These are phyloP conservation scores for Leucosticte australis DNA, from an alignment of 2,113 vertebrate genomes.

Conservation along the genomic window DNA sequence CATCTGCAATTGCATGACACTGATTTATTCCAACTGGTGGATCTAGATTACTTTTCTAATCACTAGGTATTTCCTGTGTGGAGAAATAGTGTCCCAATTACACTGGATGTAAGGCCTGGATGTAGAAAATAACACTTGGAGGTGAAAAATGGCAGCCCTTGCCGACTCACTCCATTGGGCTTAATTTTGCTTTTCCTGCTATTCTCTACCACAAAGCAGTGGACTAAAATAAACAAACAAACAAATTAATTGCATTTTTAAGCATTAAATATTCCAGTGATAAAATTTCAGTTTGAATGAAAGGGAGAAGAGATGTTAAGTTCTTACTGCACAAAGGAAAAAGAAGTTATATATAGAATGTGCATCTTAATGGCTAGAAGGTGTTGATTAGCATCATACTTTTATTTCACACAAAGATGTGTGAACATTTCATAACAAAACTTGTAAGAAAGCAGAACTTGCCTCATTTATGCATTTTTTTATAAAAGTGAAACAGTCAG, in stretches of 20 bases:
- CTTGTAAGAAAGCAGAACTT: neutral
- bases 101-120: neutral
- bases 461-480: neutral
- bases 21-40: neutral
- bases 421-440: constrained; percentile 39
- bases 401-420: constrained; percentile 41
- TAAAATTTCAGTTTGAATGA: neutral
- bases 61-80: neutral
- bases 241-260: neutral
- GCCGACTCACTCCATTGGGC: neutral
- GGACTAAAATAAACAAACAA: neutral
- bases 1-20: neutral
- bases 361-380: neutral
- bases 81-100: neutral
- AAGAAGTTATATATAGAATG: constrained; percentile 1
- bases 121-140: neutral
- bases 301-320: neutral
- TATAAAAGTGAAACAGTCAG: neutral
- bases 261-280: neutral
- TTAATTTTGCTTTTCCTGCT: neutral
- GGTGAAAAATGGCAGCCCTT: neutral
- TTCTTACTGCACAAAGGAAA: neutral
- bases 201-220: neutral
- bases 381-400: constrained; percentile 33
- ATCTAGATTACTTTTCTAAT: neutral